Evolutionary conservation across 2,797 vertebrate species (phyloP).

Genomic region (Ctenopoma multispine): DNA sequence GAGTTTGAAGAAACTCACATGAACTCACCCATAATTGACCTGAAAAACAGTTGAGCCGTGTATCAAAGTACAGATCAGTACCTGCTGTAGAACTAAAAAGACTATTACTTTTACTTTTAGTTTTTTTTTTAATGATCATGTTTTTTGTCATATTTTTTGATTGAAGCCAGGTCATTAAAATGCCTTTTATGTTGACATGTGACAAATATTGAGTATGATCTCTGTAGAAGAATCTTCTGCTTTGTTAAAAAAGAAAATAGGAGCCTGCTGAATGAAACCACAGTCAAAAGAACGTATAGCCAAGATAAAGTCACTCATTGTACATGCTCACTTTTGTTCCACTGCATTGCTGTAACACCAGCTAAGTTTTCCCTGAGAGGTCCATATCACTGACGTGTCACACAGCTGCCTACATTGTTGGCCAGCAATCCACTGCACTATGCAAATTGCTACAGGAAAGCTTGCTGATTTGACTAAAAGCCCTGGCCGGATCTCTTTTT

Average conservation of each 20-base stretch:
- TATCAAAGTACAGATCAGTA: background rate
- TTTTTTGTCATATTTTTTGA: background rate
- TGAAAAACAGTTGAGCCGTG: background rate
- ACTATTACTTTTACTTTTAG: background rate
- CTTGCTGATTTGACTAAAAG: constrained; percentile 80
- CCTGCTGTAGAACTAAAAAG: background rate
- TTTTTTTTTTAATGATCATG: background rate
- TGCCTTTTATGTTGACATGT: background rate
- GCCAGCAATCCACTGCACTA: constrained; percentile 51
- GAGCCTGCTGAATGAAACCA: constrained; percentile 1
- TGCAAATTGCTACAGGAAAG: constrained; percentile 63
- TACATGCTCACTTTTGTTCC: background rate
- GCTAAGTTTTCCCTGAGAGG: constrained; percentile 17
- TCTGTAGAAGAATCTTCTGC: no score
- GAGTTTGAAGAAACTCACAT: background rate
- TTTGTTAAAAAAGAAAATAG: constrained; percentile 11
- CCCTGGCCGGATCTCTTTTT: constrained; percentile 46
- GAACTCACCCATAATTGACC: background rate
- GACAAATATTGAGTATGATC: no score
- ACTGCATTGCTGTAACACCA: background rate
- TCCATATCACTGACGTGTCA: constrained; percentile 39
- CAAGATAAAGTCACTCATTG: constrained; percentile 1
- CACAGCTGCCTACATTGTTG: constrained; percentile 53
- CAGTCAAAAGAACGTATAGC: background rate
- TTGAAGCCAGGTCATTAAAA: background rate